Conservation (phyloP, 2,113 vertebrate genomes). For the Macroglossus sobrinus region DNA sequence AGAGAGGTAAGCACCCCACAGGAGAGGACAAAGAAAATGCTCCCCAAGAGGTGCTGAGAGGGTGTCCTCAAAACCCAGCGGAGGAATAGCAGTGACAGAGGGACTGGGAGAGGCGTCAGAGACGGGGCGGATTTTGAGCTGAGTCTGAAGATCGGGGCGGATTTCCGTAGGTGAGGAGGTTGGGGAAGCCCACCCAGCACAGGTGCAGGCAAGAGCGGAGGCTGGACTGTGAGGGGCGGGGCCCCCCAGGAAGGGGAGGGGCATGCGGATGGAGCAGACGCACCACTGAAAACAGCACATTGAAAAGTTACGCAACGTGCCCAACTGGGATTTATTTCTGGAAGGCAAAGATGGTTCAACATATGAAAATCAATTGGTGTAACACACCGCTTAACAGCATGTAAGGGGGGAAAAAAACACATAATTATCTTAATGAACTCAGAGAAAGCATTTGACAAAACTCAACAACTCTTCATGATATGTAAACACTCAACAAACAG, state of each 20-base stretch:
- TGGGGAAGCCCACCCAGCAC: neutral
- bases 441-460: neutral
- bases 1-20: neutral
- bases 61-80: neutral
- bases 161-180: neutral
- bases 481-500: neutral
- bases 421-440: neutral
- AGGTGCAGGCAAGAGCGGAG: neutral
- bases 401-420: neutral
- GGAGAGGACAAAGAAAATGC: neutral
- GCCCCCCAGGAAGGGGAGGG: rapidly evolving
- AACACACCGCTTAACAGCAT: neutral
- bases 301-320: neutral
- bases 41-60: neutral
- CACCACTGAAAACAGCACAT: neutral
- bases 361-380: neutral
- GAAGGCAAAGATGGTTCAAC: neutral
- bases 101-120: neutral
- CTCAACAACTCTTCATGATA: neutral
- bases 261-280: neutral
- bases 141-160: neutral
- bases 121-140: neutral
- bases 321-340: neutral
- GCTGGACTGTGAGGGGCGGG: neutral
- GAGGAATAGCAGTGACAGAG: neutral